Evolutionary conservation across 2,888 invertebrate species (phyloP), one percentile per base, ranked within the genome.

Genomic region (Anoncus sp.): DNA sequence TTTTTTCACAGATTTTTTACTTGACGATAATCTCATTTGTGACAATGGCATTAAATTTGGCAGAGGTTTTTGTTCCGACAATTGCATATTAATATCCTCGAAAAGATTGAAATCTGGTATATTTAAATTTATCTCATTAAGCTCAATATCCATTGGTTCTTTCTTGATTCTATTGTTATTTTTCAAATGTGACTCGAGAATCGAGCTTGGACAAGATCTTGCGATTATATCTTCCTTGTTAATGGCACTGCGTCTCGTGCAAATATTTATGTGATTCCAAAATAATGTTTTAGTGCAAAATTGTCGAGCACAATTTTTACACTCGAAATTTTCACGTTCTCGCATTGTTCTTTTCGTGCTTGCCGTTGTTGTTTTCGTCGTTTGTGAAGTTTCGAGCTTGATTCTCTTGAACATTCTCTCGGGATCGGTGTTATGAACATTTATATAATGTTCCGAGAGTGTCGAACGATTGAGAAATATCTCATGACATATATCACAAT

Each of bases 81-180:
- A 73, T 69, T 90, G 91, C 82, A 91, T 83, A 76, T 91, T 91
- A n/a, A 91, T 91, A 60, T 88, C 90, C 70, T 91, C 91, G 66
- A 91, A 91, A 1, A 91, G 83, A 80, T 90, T 91, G 65, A 91
- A 91, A 53, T 91, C 91, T 3, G 91, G 91, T 51, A 90, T 91
- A 66, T 91, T 91, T 7, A 91, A 79, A 70, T 90, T 88, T 1
- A 88, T 85, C 22, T 88, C 89, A 60, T 85, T 86, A 10, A 84
- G 38, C 0, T 67, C 49, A 0, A 81, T 59, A 7, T 85, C 84
- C 4, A 80, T 20, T 0, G 84, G 81, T 20, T 85, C 85, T 18
- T 85, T 87, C 67, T 89, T 89, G 4, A 89, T 87, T 70, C 88
- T 87, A 77, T 89, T 90, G 59, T 90, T 90, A 62, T 89, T 90